These are phyloP conservation scores for Himalopsyche kuldschensis DNA, from an alignment of 2,888 invertebrate genomes.

Conservation along the genomic window DNA sequence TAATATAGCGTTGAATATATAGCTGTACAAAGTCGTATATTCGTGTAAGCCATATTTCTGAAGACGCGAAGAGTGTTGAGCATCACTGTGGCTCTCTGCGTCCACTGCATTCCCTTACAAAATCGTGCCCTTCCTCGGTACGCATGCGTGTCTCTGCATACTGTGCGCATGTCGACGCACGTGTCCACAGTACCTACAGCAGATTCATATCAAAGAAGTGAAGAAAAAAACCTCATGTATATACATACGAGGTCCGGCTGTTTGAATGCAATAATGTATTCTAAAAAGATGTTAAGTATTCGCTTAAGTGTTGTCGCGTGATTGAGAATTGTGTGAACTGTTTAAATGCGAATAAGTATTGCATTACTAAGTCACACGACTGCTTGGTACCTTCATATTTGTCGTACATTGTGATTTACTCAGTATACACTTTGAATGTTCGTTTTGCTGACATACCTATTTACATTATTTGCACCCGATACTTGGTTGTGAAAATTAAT, in stretches of 20 bases:
- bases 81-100: neutral
- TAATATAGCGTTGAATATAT: no score
- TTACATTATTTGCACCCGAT: no score
- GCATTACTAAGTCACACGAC: neutral
- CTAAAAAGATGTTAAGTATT: neutral
- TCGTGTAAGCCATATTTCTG: no score
- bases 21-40: no score
- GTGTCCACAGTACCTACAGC: neutral
- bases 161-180: conserved; percentile 1
- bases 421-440: no score
- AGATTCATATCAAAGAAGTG: neutral
- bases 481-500: no score
- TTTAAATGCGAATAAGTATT: neutral
- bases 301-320: neutral
- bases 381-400: no score
- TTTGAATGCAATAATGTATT: neutral
- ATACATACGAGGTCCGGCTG: neutral
- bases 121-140: conserved; percentile 5
- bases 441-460: no score
- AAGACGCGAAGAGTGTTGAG: neutral
- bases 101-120: conserved; percentile 9
- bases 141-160: conserved; percentile 12
- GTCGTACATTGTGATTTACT: no score
- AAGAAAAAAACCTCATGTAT: neutral
- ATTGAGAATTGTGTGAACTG: neutral